These are phyloP conservation scores for Cephalopachus bancanus DNA, from an alignment of 2,797 vertebrate species.

Conservation along the genomic window DNA sequence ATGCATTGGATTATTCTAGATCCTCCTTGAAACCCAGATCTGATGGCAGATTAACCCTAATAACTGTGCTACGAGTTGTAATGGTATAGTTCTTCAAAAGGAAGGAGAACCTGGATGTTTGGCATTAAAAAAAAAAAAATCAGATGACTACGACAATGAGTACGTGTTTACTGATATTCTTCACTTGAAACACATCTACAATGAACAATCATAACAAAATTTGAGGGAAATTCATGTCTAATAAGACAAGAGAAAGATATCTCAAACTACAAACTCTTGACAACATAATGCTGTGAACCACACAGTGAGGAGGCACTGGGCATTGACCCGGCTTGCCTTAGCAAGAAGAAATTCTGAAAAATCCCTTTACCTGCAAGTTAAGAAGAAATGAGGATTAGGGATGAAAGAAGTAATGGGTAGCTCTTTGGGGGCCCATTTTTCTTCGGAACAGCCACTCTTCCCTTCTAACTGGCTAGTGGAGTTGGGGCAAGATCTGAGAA, in stretches of 20 bases:
- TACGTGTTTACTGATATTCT: neutral
- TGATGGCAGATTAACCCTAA: neutral
- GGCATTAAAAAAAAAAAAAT: neutral
- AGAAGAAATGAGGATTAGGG: neutral
- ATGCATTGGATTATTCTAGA: neutral
- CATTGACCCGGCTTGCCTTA: neutral
- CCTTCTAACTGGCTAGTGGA: neutral
- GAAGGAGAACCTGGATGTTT: neutral
- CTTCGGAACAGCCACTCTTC: neutral
- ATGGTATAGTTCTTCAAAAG: neutral
- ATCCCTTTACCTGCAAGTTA: neutral
- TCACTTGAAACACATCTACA: neutral
- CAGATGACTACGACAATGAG: neutral
- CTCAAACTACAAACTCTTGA: neutral
- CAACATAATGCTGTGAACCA: neutral
- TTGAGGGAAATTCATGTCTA: neutral
- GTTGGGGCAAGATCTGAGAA: neutral
- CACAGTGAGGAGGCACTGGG: neutral
- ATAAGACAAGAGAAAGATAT: neutral
- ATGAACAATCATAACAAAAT: neutral
- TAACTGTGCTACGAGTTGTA: neutral
- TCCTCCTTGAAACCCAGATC: neutral
- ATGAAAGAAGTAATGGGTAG: neutral
- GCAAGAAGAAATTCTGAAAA: conserved; percentile 9
- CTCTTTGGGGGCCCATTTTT: neutral